phyloP scores from a whole-genome alignment of 1,140 invertebrate genomes.

The Stegodyphus mimosarum region DNA sequence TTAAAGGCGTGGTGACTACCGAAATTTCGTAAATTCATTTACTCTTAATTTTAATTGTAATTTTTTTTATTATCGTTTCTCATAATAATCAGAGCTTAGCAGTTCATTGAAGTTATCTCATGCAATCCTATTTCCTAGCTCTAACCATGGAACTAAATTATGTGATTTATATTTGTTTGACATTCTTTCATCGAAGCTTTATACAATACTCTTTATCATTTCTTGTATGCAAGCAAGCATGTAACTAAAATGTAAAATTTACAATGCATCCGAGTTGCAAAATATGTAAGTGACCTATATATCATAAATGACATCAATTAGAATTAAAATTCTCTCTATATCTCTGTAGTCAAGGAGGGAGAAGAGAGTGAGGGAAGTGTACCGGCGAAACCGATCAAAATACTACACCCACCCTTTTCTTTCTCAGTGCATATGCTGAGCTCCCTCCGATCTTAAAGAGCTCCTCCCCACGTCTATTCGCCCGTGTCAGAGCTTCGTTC shows the following conservation, averaged over 20 bases:
- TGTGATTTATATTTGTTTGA: no score
- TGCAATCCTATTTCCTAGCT: no score
- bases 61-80: no score
- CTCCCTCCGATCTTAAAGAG: not conserved
- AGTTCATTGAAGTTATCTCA: no score
- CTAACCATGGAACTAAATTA: no score
- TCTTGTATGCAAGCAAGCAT: not conserved
- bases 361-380: not conserved
- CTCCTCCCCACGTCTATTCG: not conserved
- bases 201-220: not conserved
- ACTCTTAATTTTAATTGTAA: no score
- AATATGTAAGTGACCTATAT: not conserved
- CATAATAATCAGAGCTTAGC: no score
- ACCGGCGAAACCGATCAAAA: not conserved
- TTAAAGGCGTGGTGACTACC: no score
- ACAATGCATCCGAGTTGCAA: not conserved
- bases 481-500: not conserved
- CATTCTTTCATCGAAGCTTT: no score
- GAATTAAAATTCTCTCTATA: not conserved
- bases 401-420: constrained; percentile 3
- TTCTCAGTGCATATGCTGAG: not conserved
- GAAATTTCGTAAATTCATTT: no score
- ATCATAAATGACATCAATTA: not conserved
- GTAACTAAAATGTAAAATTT: not conserved
- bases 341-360: not conserved